Conservation (phyloP, 2,888 invertebrate species). For the Apoda limacodes region DNA sequence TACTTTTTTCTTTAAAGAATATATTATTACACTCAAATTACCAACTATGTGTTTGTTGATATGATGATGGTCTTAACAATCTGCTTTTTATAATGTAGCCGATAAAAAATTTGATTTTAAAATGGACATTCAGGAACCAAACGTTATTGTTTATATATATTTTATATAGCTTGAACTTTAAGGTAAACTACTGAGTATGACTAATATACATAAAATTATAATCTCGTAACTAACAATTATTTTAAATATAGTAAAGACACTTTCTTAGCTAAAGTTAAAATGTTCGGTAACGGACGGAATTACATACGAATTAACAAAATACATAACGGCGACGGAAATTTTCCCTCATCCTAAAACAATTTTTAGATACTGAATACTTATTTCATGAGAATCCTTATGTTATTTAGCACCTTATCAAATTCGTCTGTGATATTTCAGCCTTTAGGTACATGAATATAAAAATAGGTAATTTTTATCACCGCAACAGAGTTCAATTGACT, state of each 20-base stretch:
- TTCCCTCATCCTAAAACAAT: too few relatives aligned
- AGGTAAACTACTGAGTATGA: constrained; percentile 33
- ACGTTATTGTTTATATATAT: too few relatives aligned
- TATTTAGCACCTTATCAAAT: constrained; percentile 67
- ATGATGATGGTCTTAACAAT: too few relatives aligned
- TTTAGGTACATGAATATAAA: constrained; percentile 35
- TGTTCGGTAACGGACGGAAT: constrained; percentile 67
- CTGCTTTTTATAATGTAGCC: too few relatives aligned
- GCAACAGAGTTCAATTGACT: constrained; percentile 59
- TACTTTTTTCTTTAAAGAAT: too few relatives aligned
- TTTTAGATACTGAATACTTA: constrained; percentile 23
- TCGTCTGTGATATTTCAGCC: constrained; percentile 65
- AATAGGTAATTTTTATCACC: constrained; percentile 41
- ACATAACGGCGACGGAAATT: constrained; percentile 41
- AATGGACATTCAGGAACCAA: constrained; percentile 27
- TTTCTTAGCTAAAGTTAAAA: constrained; percentile 51
- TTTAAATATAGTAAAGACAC: constrained; percentile 44
- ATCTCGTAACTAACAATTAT: constrained; percentile 33
- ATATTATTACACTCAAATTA: too few relatives aligned
- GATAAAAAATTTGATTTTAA: too few relatives aligned
- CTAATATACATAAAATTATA: constrained; percentile 40
- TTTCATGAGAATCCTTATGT: constrained; percentile 48
- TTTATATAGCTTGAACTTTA: constrained; percentile 36
- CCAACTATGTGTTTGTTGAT: too few relatives aligned
- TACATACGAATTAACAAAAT: constrained; percentile 65